Evolutionary conservation across 2,888 invertebrate species (phyloP), one percentile per base, ranked within the genome.

Genomic region (Epsilonema sp.): DNA sequence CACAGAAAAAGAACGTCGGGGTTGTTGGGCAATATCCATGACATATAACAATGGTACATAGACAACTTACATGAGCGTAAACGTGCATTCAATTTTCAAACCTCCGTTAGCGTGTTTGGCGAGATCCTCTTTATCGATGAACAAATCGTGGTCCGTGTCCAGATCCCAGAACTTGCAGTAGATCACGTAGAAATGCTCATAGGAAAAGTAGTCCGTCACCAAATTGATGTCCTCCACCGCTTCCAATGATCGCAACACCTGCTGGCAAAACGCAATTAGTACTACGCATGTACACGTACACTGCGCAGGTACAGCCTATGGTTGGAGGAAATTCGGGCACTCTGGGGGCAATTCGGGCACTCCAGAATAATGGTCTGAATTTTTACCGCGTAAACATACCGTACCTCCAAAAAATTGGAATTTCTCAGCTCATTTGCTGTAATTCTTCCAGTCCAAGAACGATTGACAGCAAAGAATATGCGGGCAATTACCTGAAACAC

Each of bases 91-190:
- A n/a, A n/a, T n/a, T n/a, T n/a, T n/a, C n/a, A n/a, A n/a, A 86
- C 87, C 86, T 66, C 89, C 86, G 69, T 94, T 90, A 63, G 87
- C 87, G 69, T 97, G 92, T 61, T 85, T 75, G 37, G 83, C 81
- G 50, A 97, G 75, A 70, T 97, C 94, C 58, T 81, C 79, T 66
- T 81, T 84, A 70, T 83, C 86, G 59, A 97, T 92, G 63, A 82
- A 82, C 57, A 97, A 73, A 72, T 97, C 94, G 69, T 97, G 97
- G 72, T 97, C 97, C 53, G 83, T 77, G 69, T 97, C 97, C 65
- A 97, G 71, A 70, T 97, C 97, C 97, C 97, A 99, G 72, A 97
- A 99, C 70, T 97, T 97, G 74, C 97, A 97, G 70, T 99, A 97
- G 67, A 97, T 92, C 51, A 97, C 97, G 73, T 97, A 97, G 72